Evolutionary conservation across 2,113 vertebrate species (phyloP).

Genomic region (Erythrolamprus reginae): DNA sequence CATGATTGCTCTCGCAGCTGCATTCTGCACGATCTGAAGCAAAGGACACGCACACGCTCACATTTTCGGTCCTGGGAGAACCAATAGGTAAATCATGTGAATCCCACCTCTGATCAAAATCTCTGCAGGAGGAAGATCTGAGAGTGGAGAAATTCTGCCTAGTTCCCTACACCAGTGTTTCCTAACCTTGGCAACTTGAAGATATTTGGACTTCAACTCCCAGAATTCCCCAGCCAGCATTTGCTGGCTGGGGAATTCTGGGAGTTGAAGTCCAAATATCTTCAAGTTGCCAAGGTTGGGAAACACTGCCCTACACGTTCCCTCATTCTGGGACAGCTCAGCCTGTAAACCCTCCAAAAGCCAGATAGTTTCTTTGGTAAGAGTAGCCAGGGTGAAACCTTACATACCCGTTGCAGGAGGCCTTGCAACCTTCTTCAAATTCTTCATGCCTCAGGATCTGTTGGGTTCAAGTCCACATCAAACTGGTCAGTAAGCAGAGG

Average conservation of each 20-base stretch:
- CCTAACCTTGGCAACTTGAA: too few relatives aligned
- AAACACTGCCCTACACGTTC: too few relatives aligned
- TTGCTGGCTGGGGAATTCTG: too few relatives aligned
- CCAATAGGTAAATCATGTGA: too few relatives aligned
- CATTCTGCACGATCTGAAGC: too few relatives aligned
- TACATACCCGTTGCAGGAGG: slow-evolving; percentile 88
- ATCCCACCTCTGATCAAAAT: not conserved
- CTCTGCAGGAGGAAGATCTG: not conserved
- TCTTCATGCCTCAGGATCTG: slow-evolving; percentile 93
- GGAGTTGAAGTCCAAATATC: too few relatives aligned
- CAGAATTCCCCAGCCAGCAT: too few relatives aligned
- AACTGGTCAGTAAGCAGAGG: not conserved
- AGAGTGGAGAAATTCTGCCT: not conserved
- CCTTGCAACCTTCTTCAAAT: slow-evolving; percentile 96
- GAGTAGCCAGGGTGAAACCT: not conserved
- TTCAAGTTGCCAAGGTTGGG: too few relatives aligned
- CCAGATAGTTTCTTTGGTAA: not conserved
- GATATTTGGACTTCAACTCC: too few relatives aligned
- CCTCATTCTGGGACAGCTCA: not conserved
- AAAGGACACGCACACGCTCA: too few relatives aligned
- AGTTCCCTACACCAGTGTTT: not conserved
- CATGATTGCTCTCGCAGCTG: too few relatives aligned
- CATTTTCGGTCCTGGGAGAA: too few relatives aligned
- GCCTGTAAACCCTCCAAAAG: not conserved
- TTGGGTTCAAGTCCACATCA: fast-evolving